Evolutionary conservation across 2,888 invertebrate genomes (phyloP), one percentile per base, ranked within the genome.

Genomic region (Hypsopygia costalis): DNA sequence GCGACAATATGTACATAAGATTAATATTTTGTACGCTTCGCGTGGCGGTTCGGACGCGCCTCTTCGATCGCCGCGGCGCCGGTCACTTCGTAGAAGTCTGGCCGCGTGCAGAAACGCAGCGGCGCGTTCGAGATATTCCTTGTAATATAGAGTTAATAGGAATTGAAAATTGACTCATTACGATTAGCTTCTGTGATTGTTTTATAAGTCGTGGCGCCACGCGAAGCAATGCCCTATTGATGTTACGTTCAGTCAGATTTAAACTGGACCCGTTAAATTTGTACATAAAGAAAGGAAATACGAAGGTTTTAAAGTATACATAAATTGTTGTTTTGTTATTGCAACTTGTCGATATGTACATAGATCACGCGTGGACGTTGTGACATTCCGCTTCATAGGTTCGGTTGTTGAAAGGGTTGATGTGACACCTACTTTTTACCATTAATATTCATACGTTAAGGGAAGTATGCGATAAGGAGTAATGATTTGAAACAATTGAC

Each of bases 1-100:
- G 74, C 81, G 89, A 89, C 89, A 89, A 89, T 89, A 89, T 89
- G 89, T 89, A 89, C 81, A 89, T 89, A 89, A 88, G 85, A 87
- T 82, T 74, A 79, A 82, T 83, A 83, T 81, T 85, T 82, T 81
- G 77, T 82, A 81, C 74, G 69, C 72, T 66, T 70, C 71, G 72
- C 72, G 75, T 63, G 81, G 68, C 74, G 67, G 66, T 68, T 69
- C 67, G 70, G 60, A 60, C 62, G 56, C 58, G 46, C 49, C 47
- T 47, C 34, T 45, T 34, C 37, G 36, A 46, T 36, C 36, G 11
- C 10, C 37, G 6, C 34, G 44, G 34, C 36, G 11, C 10, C 37
- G 6, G 42, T 11, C 6, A 22, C 11, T 21, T 16, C 4, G 2
- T 16, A 4, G 16, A 16, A n/a, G n/a, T 16, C 16, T 16, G 4